Base-by-base conservation (phyloP, 2,888 invertebrate species). In the Patella depressa region DNA sequence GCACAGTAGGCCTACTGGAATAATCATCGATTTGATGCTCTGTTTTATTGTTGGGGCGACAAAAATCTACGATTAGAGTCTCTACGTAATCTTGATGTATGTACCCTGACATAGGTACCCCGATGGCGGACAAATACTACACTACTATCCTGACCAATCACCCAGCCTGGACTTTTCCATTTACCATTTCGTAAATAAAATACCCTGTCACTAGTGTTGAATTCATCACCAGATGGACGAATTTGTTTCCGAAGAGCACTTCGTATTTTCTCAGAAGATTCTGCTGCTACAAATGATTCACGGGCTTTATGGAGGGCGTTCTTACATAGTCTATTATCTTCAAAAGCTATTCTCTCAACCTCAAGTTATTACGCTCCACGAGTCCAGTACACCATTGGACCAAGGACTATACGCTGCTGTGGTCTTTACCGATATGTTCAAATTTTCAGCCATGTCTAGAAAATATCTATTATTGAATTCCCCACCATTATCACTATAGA, bases 381-480 rank as follows among this genome's bases (percentile, higher is more conserved):
- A n/a, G n/a, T n/a, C n/a, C 7, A 77, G n/a, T 45, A 73, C 12
- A 29, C 74, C 74, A 74, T 79, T 71, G 65, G 59, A 72, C 79
- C 79, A 79, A 3, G 79, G 79, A 65, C 79, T 79, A 15, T 24
- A 77, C 1, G 75, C 78, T 70, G 78, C 72, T 34, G 78, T 78
- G 2, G 75, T 75, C 72, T 75, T 77, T 11, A 78, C 70, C 54
- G 70, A 17, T 9, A 69, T 73, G 73, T 55, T 76, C 76, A 11
- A 73, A 72, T 53, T 76, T 14, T 78, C 74, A 59, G 54, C 45
- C 74, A 78, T 75, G 45, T 78, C 78, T 55, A 24, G 45, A 19
- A 77, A 57, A 19, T 65, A 57, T 17, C 34, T 19, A 53, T 77
- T 77, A 45, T 65, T 75, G 34, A 78, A 78, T 24, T 78, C 69